These are phyloP conservation scores for Dexiosoma caninum DNA, from an alignment of 2,888 invertebrate species.

Conservation along the genomic window DNA sequence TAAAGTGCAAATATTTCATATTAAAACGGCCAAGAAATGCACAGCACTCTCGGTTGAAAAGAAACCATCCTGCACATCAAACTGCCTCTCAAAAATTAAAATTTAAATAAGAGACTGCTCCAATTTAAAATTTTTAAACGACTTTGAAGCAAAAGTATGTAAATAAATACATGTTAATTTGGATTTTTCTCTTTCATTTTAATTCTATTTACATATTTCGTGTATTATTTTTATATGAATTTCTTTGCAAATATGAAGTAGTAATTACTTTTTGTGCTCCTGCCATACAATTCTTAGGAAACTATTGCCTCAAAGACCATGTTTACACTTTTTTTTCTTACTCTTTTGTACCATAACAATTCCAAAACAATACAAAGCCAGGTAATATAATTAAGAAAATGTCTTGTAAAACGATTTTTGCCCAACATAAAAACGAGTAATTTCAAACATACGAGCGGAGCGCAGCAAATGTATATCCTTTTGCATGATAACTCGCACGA, in stretches of 20 bases:
- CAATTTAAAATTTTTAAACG: neutral
- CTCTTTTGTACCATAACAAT: slow-evolving; percentile 7
- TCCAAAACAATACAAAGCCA: slow-evolving; percentile 27
- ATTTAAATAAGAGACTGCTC: too few relatives aligned
- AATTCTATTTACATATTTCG: neutral
- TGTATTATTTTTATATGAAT: neutral
- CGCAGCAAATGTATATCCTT: slow-evolving; percentile 30
- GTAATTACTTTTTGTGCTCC: neutral
- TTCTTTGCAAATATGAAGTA: neutral
- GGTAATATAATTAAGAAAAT: slow-evolving; percentile 57
- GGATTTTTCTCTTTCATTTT: neutral
- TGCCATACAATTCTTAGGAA: slow-evolving; percentile 28
- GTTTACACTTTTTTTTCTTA: neutral
- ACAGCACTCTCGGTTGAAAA: too few relatives aligned
- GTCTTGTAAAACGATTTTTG: slow-evolving; percentile 46
- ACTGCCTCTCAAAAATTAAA: too few relatives aligned
- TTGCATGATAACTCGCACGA: slow-evolving; percentile 13
- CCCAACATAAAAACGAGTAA: slow-evolving; percentile 14
- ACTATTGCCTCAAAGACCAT: slow-evolving; percentile 51
- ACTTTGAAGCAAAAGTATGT: neutral
- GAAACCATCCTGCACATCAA: too few relatives aligned
- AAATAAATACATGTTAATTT: neutral
- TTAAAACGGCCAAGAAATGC: too few relatives aligned
- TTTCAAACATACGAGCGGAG: neutral
- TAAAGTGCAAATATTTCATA: too few relatives aligned